Base-by-base conservation (phyloP, 2,797 vertebrate genomes). In the Syncerus caffer region DNA sequence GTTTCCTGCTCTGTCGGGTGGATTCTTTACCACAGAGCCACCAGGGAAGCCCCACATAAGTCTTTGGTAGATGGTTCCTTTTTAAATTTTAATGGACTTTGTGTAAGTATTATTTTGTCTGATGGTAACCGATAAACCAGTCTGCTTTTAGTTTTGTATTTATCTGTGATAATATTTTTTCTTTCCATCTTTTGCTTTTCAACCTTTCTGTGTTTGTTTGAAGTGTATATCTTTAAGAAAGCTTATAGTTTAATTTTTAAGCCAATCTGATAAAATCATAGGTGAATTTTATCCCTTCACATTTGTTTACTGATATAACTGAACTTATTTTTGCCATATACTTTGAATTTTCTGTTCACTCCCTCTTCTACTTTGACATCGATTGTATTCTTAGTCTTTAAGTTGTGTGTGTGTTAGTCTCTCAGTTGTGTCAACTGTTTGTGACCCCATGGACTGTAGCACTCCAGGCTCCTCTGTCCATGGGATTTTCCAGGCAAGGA, bases 171-270 rank as follows among this genome's bases (percentile, higher is more conserved):
- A 34, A 2, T 82, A 23, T 82, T 58, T 78, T 90, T 92, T 90
- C 74, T 89, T 74, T 87, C 29, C 23, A 51, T 53, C 31, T 87
- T 51, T 83, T 96, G 2, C 64, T 95, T 89, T 97, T 96, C 29
- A 90, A 11, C 4, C 31, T 94, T 88, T 89, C 34, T 58, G 9
- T 93, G 42, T 53, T 93, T 29, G 58, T 95, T 94, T 94, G 25
- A 90, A 95, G 27, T 95, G 3, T 62, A 3, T 60, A 1, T 53
- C 42, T 82, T 95, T 93, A 83, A 55, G 45, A 92, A 85, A 83
- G 60, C 19, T 87, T 67, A 51, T 31, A 50, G 38, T 96, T 93
- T 86, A 27, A 85, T 17, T 76, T 92, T 85, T 9, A 95, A 79
- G 19, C n/a, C 27, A 93, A 31, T 67, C 25, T 90, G 42, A 84